Evolutionary conservation across 2,888 invertebrate genomes (phyloP).

Genomic region (Pammene aurita): DNA sequence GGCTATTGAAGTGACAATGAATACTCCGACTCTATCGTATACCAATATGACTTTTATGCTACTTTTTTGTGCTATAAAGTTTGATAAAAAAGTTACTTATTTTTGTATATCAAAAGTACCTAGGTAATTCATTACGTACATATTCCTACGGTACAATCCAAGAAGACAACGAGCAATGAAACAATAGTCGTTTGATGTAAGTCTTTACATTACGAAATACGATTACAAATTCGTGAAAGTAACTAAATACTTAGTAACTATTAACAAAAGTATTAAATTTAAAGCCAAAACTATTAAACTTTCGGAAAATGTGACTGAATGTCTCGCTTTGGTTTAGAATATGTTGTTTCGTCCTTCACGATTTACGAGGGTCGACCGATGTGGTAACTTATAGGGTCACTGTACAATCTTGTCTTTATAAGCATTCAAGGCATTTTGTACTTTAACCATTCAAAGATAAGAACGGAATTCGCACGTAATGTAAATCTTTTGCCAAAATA

Average conservation of each 20-base stretch:
- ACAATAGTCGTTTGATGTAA: no score
- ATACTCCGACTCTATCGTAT: no score
- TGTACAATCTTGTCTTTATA: slow-evolving; percentile 34
- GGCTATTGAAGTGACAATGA: no score
- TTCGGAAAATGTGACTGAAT: slow-evolving; percentile 52
- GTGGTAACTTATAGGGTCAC: slow-evolving; percentile 43
- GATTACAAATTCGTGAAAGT: neutral
- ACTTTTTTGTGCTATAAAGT: no score
- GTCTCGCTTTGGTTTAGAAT: slow-evolving; percentile 47
- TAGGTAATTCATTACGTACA: no score
- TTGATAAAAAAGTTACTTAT: no score
- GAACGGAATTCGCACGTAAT: neutral
- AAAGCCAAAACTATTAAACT: slow-evolving; percentile 48
- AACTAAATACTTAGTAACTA: neutral
- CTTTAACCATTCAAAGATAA: neutral
- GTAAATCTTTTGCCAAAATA: slow-evolving; percentile 27
- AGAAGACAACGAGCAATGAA: no score
- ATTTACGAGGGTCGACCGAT: slow-evolving; percentile 56
- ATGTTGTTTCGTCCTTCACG: slow-evolving; percentile 57
- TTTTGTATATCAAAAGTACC: no score
- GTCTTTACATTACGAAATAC: no score
- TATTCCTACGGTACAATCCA: no score
- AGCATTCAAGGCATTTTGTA: slow-evolving; percentile 9
- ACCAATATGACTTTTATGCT: no score
- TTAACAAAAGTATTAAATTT: slow-evolving; percentile 10